Percentiles rank a stretch among this genome's conserved stretches.
These are phyloP conservation scores for Drosophila pallidifrons DNA, from an alignment of 1,140 invertebrate genomes.

Conservation along the genomic window DNA sequence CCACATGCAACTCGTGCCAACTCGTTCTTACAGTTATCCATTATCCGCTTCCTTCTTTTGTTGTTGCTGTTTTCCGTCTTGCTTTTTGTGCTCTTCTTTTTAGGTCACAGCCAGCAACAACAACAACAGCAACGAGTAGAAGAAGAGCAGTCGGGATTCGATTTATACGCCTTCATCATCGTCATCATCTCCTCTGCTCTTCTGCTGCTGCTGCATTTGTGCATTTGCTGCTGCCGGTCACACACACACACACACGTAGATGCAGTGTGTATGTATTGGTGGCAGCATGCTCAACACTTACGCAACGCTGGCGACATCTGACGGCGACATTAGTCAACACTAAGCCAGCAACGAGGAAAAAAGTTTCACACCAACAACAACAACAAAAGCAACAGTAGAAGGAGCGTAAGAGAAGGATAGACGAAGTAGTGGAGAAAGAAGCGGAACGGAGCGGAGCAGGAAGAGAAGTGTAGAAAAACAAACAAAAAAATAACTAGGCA, in stretches of 20 bases:
- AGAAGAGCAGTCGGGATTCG: slow-evolving; percentile 30
- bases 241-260: background rate
- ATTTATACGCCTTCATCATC: slow-evolving; percentile 43
- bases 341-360: background rate
- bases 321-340: slow-evolving; percentile 30
- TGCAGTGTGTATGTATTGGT: background rate
- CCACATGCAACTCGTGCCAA: slow-evolving; percentile 23
- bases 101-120: slow-evolving; percentile 37
- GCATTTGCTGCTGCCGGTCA: slow-evolving; percentile 25
- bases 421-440: background rate
- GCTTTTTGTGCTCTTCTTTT: slow-evolving; percentile 26
- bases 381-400: background rate
- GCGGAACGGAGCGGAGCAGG: background rate
- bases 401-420: background rate
- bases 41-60: slow-evolving; percentile 18
- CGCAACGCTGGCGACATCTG: slow-evolving; percentile 47
- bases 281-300: slow-evolving; percentile 42
- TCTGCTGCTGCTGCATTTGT: slow-evolving; percentile 7
- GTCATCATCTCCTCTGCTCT: no score
- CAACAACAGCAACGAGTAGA: no score
- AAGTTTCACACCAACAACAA: background rate
- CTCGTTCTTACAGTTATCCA: slow-evolving; percentile 31
- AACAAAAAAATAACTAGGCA: background rate
- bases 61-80: slow-evolving; percentile 6
- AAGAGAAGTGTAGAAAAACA: background rate